phyloP scores from a whole-genome alignment of 2,888 invertebrate genomes.

The Gari tellinella region DNA sequence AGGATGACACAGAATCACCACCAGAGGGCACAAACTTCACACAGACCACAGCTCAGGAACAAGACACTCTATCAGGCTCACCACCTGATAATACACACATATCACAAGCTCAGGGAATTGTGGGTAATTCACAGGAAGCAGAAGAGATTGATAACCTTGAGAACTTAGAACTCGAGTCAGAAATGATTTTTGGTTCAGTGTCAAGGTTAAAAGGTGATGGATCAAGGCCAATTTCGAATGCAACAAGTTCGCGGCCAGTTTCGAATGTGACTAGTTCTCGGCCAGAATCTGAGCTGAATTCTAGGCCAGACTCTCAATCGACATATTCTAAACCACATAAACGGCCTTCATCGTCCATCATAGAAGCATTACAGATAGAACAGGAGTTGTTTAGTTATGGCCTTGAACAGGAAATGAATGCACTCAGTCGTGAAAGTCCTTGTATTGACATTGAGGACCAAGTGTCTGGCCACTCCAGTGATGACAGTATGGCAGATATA shows the following conservation, averaged over 20 bases:
- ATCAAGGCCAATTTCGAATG: conserved; percentile 13
- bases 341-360: conserved; percentile 72
- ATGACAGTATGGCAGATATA: conserved; percentile 72
- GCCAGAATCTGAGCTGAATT: conserved; percentile 56
- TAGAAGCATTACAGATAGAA: conserved; percentile 69
- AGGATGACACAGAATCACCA: conserved; percentile 3
- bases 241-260: conserved; percentile 29
- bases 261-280: conserved; percentile 60
- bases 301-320: conserved; percentile 56
- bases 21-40: not conserved
- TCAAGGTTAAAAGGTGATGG: conserved; percentile 45
- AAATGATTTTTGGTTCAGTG: conserved; percentile 30
- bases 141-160: conserved; percentile 25
- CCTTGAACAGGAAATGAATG: conserved; percentile 21
- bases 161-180: conserved; percentile 45
- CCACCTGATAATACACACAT: not conserved
- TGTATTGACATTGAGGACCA: conserved; percentile 41
- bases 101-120: conserved; percentile 41
- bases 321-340: conserved; percentile 70
- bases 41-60: conserved; percentile 8
- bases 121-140: conserved; percentile 15
- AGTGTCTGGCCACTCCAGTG: conserved; percentile 65
- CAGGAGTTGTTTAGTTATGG: conserved; percentile 46
- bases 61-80: conserved; percentile 14
- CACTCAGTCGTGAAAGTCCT: conserved; percentile 37